Conservation (phyloP, 2,113 vertebrate genomes). For the Probosciger aterrimus region DNA sequence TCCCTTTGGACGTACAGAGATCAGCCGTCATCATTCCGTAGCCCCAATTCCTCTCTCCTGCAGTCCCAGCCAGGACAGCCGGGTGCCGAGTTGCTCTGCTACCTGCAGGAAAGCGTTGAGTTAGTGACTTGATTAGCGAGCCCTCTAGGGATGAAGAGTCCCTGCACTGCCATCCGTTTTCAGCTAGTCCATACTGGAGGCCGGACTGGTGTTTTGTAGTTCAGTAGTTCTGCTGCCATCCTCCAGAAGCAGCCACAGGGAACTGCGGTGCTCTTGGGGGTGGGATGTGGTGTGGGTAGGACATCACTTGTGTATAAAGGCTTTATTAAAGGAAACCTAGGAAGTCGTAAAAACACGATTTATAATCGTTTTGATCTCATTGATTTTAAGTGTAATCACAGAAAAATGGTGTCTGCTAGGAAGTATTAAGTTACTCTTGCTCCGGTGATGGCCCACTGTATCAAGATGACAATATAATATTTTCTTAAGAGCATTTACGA, state of each 20-base stretch:
- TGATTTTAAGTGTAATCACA: background rate
- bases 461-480: background rate
- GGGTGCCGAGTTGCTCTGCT: fast-evolving
- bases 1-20: fast-evolving
- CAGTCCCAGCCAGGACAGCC: background rate
- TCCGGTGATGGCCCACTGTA: background rate
- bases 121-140: background rate
- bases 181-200: background rate
- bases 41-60: background rate
- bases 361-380: background rate
- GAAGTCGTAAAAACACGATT: background rate
- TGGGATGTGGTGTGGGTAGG: background rate
- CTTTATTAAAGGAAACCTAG: background rate
- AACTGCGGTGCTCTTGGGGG: fast-evolving
- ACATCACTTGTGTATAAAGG: background rate
- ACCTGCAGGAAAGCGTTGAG: background rate
- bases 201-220: fast-evolving
- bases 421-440: background rate
- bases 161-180: background rate
- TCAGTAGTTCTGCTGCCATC: background rate
- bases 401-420: background rate
- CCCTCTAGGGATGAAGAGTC: background rate
- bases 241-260: background rate
- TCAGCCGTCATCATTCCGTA: fast-evolving
- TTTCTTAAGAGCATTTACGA: background rate